A percentile compares a stretch with the other conserved stretches of the same genome.
These are phyloP conservation scores for Cheilosia scutellata DNA, from an alignment of 2,888 invertebrate genomes.

Conservation along the genomic window DNA sequence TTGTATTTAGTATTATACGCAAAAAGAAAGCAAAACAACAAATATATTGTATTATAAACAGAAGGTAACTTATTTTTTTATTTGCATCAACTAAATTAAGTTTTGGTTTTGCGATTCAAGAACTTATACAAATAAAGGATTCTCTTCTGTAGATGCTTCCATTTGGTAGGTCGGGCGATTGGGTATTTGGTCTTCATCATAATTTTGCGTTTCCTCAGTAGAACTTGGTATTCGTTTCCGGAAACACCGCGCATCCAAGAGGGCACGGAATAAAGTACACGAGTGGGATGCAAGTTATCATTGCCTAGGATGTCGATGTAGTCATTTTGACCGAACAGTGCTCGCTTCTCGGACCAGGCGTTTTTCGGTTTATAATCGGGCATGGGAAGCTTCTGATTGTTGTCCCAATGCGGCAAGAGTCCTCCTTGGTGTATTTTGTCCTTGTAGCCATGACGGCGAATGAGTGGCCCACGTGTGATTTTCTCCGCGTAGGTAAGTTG, in stretches of 20 bases:
- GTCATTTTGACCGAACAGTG: constrained; percentile 97
- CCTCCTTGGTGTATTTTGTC: constrained; percentile 89
- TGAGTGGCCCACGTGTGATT: constrained; percentile 85
- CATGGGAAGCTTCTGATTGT: constrained; percentile 86
- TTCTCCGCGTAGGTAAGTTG: constrained; percentile 85
- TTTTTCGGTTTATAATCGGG: constrained; percentile 90
- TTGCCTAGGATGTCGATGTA: constrained; percentile 98
- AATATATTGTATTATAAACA: constrained; percentile 70
- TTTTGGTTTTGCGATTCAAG: constrained; percentile 92
- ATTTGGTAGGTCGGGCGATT: constrained; percentile 89
- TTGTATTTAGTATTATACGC: constrained; percentile 62
- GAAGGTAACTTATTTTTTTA: constrained; percentile 13
- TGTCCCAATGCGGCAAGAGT: constrained; percentile 88
- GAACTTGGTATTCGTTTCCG: constrained; percentile 92
- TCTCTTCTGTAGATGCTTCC: constrained; percentile 90
- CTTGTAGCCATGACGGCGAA: constrained; percentile 88
- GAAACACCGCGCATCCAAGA: constrained; percentile 94
- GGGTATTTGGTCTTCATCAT: constrained; percentile 86
- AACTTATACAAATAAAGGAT: constrained; percentile 90
- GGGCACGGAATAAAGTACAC: constrained; percentile 93
- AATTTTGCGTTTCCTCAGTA: constrained; percentile 89
- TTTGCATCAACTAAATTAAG: constrained; percentile 80
- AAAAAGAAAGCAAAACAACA: constrained; percentile 49
- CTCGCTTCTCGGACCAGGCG: constrained; percentile 90
- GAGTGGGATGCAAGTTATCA: constrained; percentile 92